phyloP scores from a whole-genome alignment of 35 echinoderm and acorn worm genomes.

The Apostichopus californicus region DNA sequence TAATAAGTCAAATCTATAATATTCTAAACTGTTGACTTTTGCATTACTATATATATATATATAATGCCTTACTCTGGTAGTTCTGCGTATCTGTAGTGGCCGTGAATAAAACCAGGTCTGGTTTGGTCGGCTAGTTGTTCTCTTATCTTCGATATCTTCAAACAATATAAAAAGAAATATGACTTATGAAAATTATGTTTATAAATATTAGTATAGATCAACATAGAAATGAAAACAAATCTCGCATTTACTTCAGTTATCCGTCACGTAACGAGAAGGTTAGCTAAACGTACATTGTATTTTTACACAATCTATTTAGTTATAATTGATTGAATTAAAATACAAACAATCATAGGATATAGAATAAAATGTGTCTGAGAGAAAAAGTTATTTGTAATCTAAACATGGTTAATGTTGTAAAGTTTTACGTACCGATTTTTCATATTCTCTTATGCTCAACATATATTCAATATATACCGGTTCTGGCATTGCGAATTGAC shows the following conservation, averaged over 20 bases:
- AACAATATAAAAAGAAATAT: background rate
- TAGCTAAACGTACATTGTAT: too few relatives aligned
- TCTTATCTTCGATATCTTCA: background rate
- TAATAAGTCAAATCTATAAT: too few relatives aligned
- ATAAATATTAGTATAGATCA: too few relatives aligned
- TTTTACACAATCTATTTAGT: too few relatives aligned
- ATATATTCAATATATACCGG: slow-evolving; percentile 35
- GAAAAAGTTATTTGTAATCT: background rate
- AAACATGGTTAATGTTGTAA: background rate
- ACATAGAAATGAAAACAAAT: background rate
- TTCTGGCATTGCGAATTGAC: slow-evolving; percentile 20
- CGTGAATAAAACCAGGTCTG: background rate
- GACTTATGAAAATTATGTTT: too few relatives aligned
- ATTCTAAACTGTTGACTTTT: too few relatives aligned
- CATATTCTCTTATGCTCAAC: slow-evolving; percentile 5
- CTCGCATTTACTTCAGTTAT: too few relatives aligned
- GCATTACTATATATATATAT: background rate
- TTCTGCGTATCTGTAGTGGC: slow-evolving; percentile 10
- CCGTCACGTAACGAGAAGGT: too few relatives aligned
- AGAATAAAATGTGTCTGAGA: background rate
- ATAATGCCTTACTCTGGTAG: slow-evolving; percentile 1
- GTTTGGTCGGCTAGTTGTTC: background rate
- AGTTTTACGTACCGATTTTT: slow-evolving; percentile 14
- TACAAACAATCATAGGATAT: background rate
- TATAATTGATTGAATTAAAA: background rate